phyloP scores from a whole-genome alignment of 2,797 vertebrate genomes.

The Hylomyscus alleni region DNA sequence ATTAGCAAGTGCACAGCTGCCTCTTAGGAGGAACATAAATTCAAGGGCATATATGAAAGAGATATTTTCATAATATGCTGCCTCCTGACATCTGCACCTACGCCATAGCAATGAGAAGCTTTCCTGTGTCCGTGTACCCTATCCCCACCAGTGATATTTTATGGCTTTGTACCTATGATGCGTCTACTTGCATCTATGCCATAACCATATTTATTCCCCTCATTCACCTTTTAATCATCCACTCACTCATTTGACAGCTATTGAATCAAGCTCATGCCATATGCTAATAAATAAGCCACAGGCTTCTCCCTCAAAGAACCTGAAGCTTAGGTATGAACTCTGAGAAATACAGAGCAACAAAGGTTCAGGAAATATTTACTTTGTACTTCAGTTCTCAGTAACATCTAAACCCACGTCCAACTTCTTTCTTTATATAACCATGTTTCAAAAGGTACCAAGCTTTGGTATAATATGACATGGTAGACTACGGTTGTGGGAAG shows the following conservation, averaged over 20 bases:
- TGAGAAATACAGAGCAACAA: not conserved
- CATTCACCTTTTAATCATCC: not conserved
- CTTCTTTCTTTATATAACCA: not conserved
- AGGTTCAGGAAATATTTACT: not conserved
- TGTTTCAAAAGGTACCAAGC: constrained; percentile 15
- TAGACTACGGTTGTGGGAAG: not conserved
- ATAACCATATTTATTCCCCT: not conserved
- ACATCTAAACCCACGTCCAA: not conserved
- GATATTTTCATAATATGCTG: not conserved
- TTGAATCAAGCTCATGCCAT: not conserved
- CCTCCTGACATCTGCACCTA: not conserved
- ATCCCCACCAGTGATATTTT: not conserved
- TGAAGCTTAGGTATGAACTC: not conserved
- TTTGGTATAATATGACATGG: not conserved
- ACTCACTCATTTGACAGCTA: not conserved
- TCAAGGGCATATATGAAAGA: constrained; percentile 53
- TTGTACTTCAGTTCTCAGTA: not conserved
- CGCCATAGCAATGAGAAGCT: not conserved
- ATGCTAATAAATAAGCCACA: not conserved
- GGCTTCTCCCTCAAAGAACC: constrained; percentile 4
- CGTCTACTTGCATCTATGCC: not conserved
- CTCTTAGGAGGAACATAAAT: constrained; percentile 69
- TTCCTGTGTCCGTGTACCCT: not conserved
- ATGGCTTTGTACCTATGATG: not conserved
- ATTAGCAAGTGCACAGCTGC: constrained; percentile 63